Conservation (phyloP, 2,113 vertebrate genomes). For the Alethe castanea region DNA sequence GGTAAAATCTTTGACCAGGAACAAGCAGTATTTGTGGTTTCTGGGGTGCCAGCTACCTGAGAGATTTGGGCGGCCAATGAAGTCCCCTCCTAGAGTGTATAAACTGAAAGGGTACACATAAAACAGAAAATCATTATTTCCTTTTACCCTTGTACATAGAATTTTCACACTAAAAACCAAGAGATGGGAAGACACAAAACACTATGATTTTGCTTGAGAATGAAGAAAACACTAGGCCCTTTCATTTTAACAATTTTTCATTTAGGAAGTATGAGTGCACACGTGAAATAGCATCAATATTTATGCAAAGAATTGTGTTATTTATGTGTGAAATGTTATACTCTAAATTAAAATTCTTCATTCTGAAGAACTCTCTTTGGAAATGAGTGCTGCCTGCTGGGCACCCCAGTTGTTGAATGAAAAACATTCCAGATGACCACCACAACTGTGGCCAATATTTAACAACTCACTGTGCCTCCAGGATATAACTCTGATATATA, state of each 20-base stretch:
- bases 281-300: not conserved
- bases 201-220: not conserved
- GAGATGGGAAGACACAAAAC: slow-evolving; percentile 20
- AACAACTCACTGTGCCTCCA: not conserved
- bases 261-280: not conserved
- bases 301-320: not conserved
- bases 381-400: not conserved
- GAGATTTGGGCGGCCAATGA: not conserved
- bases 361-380: not conserved
- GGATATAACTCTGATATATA: not conserved
- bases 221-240: not conserved
- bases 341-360: not conserved
- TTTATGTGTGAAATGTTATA: not conserved
- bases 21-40: not conserved
- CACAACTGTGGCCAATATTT: not conserved
- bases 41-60: not conserved
- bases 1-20: not conserved
- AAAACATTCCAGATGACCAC: not conserved
- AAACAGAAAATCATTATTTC: not conserved
- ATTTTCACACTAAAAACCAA: slow-evolving; percentile 29
- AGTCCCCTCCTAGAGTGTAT: not conserved
- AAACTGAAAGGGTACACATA: not conserved
- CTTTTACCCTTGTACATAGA: not conserved
- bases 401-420: not conserved
- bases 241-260: not conserved